phyloP scores from a whole-genome alignment of 2,888 invertebrate species.

The Priocnemis perturbator region DNA sequence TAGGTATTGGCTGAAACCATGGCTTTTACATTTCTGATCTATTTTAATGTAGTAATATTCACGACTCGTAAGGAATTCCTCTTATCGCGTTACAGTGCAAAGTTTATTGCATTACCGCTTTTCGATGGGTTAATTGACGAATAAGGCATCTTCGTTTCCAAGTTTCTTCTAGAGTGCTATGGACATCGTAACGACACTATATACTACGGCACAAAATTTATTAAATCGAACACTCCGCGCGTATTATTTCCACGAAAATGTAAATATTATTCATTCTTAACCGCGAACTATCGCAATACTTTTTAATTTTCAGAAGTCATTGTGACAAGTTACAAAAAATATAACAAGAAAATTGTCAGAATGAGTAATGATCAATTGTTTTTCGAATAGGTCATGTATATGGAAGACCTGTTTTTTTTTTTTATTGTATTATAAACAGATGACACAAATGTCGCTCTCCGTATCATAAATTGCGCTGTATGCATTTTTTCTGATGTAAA shows the following conservation, averaged over 20 bases:
- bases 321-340: not conserved
- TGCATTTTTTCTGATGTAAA: too few relatives aligned
- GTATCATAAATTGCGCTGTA: too few relatives aligned
- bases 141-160: slow-evolving; percentile 34
- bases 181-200: not conserved
- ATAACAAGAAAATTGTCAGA: slow-evolving; percentile 6
- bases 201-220: not conserved
- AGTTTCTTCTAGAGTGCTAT: not conserved
- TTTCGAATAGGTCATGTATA: too few relatives aligned
- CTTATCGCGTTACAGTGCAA: not conserved
- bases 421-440: too few relatives aligned
- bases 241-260: too few relatives aligned
- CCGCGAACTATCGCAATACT: too few relatives aligned
- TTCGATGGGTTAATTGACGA: slow-evolving; percentile 25
- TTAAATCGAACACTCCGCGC: not conserved
- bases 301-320: too few relatives aligned
- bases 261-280: too few relatives aligned
- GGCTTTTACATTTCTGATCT: not conserved
- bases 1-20: too few relatives aligned
- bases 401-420: too few relatives aligned
- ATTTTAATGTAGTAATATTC: not conserved
- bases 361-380: not conserved
- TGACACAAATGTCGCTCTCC: too few relatives aligned
- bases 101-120: slow-evolving; percentile 25
- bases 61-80: not conserved